phyloP scores from a whole-genome alignment of 2,888 invertebrate species.

The Alloscopus bannaensis region DNA sequence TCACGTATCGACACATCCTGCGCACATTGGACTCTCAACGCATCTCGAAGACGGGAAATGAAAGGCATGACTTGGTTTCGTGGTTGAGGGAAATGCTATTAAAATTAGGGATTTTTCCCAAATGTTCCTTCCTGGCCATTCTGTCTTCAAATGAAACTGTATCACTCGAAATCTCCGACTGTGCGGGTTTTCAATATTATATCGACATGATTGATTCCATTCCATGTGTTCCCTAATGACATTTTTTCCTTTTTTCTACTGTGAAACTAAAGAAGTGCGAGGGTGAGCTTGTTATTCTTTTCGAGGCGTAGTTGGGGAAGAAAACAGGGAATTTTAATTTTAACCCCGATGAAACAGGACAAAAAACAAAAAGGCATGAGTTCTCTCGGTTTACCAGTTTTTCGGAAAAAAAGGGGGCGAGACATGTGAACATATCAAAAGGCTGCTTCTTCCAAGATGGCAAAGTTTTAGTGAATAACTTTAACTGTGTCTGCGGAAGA shows the following conservation, averaged over 20 bases:
- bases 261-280: constrained; percentile 44
- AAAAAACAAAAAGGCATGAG: constrained; percentile 37
- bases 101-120: constrained; percentile 37
- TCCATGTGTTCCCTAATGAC: constrained; percentile 73
- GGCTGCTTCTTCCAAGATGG: constrained; percentile 37
- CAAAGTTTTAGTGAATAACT: not conserved
- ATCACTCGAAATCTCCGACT: too few relatives aligned
- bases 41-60: constrained; percentile 25
- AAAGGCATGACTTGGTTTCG: constrained; percentile 46
- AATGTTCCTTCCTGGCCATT: constrained; percentile 6
- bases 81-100: constrained; percentile 51
- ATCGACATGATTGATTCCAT: constrained; percentile 73
- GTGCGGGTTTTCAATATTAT: too few relatives aligned
- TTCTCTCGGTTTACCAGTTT: constrained; percentile 47
- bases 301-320: constrained; percentile 6
- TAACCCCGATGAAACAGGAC: constrained; percentile 53
- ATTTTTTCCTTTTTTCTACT: constrained; percentile 65
- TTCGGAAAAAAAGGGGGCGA: constrained; percentile 53
- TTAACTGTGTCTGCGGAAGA: constrained; percentile 4
- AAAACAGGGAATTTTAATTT: constrained; percentile 60
- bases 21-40: too few relatives aligned
- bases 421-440: constrained; percentile 35
- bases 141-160: too few relatives aligned
- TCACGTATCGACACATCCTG: not conserved
- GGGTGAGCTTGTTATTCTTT: constrained; percentile 23